Conservation (phyloP, 1,140 invertebrate species). For the Cydia fagiglandana region DNA sequence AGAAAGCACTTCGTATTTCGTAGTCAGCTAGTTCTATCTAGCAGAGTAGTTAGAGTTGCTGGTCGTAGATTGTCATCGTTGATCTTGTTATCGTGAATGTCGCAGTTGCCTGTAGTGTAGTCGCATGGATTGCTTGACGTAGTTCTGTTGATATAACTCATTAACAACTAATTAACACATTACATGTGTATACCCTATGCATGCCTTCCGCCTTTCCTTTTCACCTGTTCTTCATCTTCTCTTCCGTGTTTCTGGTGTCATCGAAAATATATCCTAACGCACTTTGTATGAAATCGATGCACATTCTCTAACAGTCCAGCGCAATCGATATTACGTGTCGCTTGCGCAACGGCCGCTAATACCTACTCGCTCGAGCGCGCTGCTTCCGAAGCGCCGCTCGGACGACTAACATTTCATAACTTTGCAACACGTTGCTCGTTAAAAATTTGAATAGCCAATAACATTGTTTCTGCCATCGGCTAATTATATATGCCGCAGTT, state of each 20-base stretch:
- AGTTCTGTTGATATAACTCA: slow-evolving; percentile 7
- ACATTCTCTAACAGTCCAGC: slow-evolving; percentile 24
- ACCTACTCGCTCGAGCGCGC: slow-evolving; percentile 20
- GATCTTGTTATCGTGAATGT: not conserved
- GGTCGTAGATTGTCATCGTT: not conserved
- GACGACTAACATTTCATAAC: slow-evolving; percentile 27
- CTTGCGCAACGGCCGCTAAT: slow-evolving; percentile 24
- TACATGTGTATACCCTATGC: not conserved
- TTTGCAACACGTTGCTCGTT: slow-evolving; percentile 23
- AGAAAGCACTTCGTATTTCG: not conserved
- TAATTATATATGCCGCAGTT: slow-evolving; percentile 26
- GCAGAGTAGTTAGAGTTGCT: not conserved
- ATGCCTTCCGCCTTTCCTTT: slow-evolving; percentile 8
- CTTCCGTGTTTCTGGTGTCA: slow-evolving; percentile 2
- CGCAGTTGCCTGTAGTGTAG: slow-evolving; percentile 4
- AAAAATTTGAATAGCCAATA: slow-evolving; percentile 27
- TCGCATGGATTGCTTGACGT: not conserved
- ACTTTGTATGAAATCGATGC: slow-evolving; percentile 21
- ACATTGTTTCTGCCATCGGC: slow-evolving; percentile 22
- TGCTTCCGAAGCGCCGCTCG: slow-evolving; percentile 22
- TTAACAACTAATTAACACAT: slow-evolving; percentile 23
- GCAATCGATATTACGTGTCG: slow-evolving; percentile 31
- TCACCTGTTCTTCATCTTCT: slow-evolving; percentile 4
- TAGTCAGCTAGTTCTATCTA: not conserved
- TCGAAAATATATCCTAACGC: slow-evolving; percentile 20